phyloP scores from a whole-genome alignment of 2,113 vertebrate genomes.

The Labeo catla region DNA sequence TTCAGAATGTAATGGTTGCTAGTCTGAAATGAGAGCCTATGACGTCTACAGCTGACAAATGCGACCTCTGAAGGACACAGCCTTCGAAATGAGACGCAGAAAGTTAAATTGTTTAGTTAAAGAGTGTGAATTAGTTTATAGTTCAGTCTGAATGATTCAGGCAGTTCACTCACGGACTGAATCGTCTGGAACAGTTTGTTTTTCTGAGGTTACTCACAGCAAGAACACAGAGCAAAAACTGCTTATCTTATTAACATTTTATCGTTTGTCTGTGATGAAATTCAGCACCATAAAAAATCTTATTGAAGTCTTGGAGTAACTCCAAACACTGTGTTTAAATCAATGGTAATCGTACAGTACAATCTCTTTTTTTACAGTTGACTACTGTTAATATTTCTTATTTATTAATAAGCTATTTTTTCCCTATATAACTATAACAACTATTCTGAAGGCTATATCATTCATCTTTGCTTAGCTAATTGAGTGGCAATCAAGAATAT shows the following conservation, averaged over 20 bases:
- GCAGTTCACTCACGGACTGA: too few relatives aligned
- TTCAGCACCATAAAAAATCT: background rate
- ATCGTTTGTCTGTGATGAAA: background rate
- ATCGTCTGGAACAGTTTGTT: too few relatives aligned
- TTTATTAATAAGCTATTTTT: background rate
- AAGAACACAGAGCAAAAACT: too few relatives aligned
- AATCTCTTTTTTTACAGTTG: background rate
- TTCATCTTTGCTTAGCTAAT: background rate
- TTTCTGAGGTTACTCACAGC: background rate
- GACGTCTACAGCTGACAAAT: background rate
- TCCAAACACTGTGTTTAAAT: background rate
- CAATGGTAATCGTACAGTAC: background rate
- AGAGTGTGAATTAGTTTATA: background rate
- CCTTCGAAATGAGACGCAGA: background rate
- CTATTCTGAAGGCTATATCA: background rate
- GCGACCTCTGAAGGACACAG: background rate
- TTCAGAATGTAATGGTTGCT: background rate
- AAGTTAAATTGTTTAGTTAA: background rate
- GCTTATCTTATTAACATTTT: too few relatives aligned
- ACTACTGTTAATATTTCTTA: too few relatives aligned
- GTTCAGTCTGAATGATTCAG: background rate
- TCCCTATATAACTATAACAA: background rate
- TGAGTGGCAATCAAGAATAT: background rate
- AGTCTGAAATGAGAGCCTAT: background rate
- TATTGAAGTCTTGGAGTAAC: background rate